phyloP scores from a whole-genome alignment of 2,113 vertebrate genomes.

The Gyps fulvus region DNA sequence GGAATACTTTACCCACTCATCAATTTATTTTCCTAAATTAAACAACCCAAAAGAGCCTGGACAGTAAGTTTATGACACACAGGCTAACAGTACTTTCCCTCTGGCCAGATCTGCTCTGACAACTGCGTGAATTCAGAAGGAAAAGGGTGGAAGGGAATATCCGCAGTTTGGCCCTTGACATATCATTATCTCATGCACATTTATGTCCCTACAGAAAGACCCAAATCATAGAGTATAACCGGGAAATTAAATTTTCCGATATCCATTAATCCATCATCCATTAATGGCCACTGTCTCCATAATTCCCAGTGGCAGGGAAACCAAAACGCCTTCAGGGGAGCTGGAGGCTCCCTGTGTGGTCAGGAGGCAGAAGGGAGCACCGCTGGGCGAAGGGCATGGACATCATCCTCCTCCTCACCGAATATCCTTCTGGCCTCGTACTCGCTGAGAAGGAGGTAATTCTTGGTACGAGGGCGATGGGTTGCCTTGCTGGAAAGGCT shows the following conservation, averaged over 20 bases:
- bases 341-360: not conserved
- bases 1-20: not conserved
- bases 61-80: not conserved
- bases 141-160: not conserved
- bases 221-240: not conserved
- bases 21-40: not conserved
- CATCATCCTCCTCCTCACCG: not conserved
- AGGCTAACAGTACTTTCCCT: not conserved
- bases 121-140: not conserved
- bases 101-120: not conserved
- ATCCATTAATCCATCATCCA: not conserved
- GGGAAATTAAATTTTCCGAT: not conserved
- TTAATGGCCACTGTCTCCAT: not conserved
- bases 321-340: not conserved
- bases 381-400: rapidly evolving
- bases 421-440: not conserved
- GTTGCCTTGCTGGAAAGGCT: not conserved
- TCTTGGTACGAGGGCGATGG: not conserved
- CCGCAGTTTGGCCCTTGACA: not conserved
- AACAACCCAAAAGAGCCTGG: not conserved
- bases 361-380: not conserved
- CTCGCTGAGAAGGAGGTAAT: not conserved
- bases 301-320: not conserved
- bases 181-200: rapidly evolving
- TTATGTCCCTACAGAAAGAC: not conserved